phyloP scores from a whole-genome alignment of 2,888 invertebrate genomes.

The Gordius sp. region DNA sequence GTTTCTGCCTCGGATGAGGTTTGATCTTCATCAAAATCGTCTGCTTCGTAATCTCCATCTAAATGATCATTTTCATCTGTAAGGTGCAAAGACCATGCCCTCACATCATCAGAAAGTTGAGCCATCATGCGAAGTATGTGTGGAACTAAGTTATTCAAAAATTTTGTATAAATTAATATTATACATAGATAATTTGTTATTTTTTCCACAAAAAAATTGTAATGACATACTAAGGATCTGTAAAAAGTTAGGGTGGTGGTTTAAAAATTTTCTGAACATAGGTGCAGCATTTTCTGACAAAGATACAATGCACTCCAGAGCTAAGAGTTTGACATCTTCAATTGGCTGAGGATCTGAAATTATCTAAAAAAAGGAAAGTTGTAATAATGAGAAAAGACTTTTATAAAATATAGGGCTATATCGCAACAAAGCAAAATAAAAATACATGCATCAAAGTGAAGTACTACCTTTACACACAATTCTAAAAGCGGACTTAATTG shows the following conservation, averaged over 20 bases:
- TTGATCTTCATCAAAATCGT: slow-evolving; percentile 26
- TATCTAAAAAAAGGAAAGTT: slow-evolving; percentile 18
- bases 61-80: background rate
- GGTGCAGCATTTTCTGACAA: slow-evolving; percentile 77
- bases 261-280: slow-evolving; percentile 55
- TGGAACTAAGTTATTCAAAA: slow-evolving; percentile 40
- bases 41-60: background rate
- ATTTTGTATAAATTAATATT: background rate
- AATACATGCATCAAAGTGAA: background rate
- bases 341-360: slow-evolving; percentile 26
- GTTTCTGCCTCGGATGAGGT: slow-evolving; percentile 85
- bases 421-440: background rate
- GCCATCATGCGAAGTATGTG: slow-evolving; percentile 74
- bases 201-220: background rate
- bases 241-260: slow-evolving; percentile 51
- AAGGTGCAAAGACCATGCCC: background rate
- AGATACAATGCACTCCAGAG: slow-evolving; percentile 56
- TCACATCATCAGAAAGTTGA: background rate
- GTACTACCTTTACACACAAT: slow-evolving; percentile 49
- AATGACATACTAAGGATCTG: slow-evolving; percentile 31
- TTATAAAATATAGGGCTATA: slow-evolving; percentile 17
- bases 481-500: slow-evolving; percentile 60
- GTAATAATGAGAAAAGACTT: too few species aligned
- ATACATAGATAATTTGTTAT: background rate
- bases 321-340: slow-evolving; percentile 53